Conservation (phyloP, 1,140 invertebrate species). For the Bombus superbus region DNA sequence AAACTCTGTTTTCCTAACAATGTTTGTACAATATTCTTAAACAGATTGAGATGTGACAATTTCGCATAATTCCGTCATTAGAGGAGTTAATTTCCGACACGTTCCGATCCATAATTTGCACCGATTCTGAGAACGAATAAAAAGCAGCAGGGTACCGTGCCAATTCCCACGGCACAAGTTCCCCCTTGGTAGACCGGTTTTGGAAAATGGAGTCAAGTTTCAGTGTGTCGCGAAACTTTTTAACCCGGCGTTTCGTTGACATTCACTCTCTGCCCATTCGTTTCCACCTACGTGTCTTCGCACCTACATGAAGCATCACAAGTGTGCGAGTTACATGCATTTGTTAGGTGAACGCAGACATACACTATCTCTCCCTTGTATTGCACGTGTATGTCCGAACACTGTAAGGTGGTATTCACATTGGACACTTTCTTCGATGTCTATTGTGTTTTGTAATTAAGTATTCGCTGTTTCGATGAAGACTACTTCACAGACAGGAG, state of each 20-base stretch:
- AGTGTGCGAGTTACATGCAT: constrained; percentile 45
- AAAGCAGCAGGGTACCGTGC: constrained; percentile 45
- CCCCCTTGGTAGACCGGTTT: constrained; percentile 60
- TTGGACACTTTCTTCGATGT: constrained; percentile 4
- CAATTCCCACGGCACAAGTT: constrained; percentile 63
- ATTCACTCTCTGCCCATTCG: constrained; percentile 64
- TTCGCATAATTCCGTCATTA: not conserved
- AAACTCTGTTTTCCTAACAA: not conserved
- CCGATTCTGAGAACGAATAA: constrained; percentile 51
- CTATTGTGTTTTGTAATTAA: constrained; percentile 1
- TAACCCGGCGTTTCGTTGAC: constrained; percentile 67
- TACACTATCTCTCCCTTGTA: not conserved
- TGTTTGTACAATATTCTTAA: not conserved
- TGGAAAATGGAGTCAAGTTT: constrained; percentile 66
- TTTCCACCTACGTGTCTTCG: constrained; percentile 67
- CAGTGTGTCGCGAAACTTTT: constrained; percentile 59
- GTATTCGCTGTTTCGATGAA: not conserved
- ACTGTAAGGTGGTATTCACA: constrained; percentile 30
- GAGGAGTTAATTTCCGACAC: constrained; percentile 10
- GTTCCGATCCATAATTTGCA: constrained; percentile 44
- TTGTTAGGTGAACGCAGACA: constrained; percentile 39
- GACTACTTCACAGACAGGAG: not conserved
- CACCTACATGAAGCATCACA: constrained; percentile 52
- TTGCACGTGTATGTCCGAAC: not conserved
- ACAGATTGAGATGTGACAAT: not conserved